Conservation (phyloP, 2,797 vertebrate species). For the Lacerta viridis region DNA sequence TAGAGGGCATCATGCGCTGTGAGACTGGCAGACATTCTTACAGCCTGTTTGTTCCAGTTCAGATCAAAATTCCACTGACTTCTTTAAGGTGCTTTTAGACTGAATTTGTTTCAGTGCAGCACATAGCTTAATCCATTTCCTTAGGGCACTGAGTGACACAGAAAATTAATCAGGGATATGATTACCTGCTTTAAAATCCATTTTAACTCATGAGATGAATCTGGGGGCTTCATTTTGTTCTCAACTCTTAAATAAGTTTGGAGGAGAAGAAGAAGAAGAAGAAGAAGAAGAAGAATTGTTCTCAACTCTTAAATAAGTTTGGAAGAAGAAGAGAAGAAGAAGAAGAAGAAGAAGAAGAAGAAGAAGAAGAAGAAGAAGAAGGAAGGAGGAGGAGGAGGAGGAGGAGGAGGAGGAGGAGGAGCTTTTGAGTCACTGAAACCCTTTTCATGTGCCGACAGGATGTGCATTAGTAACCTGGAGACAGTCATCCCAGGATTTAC, state of each 20-base stretch:
- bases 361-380: neutral
- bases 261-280: neutral
- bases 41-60: neutral
- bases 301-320: neutral
- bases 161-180: accelerated
- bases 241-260: neutral
- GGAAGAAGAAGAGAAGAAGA: neutral
- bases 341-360: neutral
- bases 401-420: neutral
- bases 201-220: neutral
- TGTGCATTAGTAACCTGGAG: neutral
- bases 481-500: neutral
- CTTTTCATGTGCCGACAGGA: no score
- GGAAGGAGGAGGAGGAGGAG: neutral
- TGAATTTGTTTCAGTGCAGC: neutral
- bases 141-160: neutral
- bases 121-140: neutral
- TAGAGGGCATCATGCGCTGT: neutral
- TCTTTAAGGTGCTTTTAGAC: slow-evolving; percentile 7
- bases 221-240: accelerated
- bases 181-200: neutral
- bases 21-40: neutral
- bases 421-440: neutral
- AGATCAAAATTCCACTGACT: slow-evolving; percentile 9
- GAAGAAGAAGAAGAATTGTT: neutral